phyloP scores from a whole-genome alignment of 2,888 invertebrate genomes.

The Caprella mutica region DNA sequence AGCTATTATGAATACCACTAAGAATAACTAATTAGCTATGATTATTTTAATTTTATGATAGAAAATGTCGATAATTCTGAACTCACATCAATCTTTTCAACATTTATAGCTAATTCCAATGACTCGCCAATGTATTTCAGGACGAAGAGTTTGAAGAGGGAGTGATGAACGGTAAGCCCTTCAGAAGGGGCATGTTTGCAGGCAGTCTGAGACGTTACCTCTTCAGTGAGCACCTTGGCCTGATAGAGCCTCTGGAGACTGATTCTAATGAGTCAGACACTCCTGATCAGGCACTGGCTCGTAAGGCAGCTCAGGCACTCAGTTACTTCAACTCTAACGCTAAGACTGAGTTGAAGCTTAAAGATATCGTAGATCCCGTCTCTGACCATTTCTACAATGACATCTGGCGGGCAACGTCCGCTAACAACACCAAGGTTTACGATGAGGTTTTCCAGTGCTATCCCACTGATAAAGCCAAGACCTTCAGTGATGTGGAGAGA shows the following conservation, averaged over 20 bases:
- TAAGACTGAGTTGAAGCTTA: too few species aligned
- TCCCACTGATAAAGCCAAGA: constrained; percentile 24
- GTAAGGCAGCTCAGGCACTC: too few species aligned
- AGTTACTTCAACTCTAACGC: too few species aligned
- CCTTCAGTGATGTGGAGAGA: constrained; percentile 20
- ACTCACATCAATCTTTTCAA: too few species aligned
- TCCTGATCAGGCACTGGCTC: not conserved
- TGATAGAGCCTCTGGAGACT: constrained; percentile 44
- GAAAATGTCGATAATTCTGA: too few species aligned
- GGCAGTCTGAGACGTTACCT: constrained; percentile 70
- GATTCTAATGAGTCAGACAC: constrained; percentile 10
- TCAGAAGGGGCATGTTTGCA: constrained; percentile 74
- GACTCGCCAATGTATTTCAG: too few species aligned
- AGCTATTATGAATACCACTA: too few species aligned
- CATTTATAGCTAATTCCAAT: too few species aligned
- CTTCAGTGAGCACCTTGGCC: constrained; percentile 84
- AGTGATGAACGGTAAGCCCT: constrained; percentile 66
- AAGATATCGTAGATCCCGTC: constrained; percentile 65
- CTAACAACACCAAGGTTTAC: constrained; percentile 72
- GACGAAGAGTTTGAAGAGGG: constrained; percentile 70
- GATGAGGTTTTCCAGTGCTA: constrained; percentile 52
- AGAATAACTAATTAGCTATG: too few species aligned
- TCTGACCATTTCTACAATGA: constrained; percentile 69
- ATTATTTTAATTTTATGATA: too few species aligned
- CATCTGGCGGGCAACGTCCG: constrained; percentile 69